phyloP scores from a whole-genome alignment of 2,797 vertebrate genomes.

The Acrocephalus scirpaceus region DNA sequence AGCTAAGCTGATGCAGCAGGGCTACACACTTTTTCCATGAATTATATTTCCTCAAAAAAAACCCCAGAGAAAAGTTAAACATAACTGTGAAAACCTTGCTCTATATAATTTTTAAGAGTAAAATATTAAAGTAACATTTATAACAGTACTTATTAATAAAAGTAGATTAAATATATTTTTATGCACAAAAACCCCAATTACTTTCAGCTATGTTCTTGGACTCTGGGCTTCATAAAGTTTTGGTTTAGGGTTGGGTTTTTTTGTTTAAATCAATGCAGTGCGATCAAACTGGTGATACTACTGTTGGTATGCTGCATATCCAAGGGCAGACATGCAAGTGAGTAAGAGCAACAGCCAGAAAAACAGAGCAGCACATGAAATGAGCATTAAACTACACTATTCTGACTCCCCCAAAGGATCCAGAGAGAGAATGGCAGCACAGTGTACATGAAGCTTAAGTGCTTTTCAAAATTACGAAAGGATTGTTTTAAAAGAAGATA shows the following conservation, averaged over 20 bases:
- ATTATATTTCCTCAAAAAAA: not conserved
- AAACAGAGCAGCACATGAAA: not conserved
- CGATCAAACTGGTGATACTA: not conserved
- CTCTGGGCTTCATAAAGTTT: not conserved
- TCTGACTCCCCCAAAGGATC: not conserved
- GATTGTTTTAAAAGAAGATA: not conserved
- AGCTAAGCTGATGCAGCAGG: not conserved
- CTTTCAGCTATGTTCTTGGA: not conserved
- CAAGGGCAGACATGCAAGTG: not conserved
- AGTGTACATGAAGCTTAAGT: not conserved
- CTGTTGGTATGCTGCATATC: not conserved
- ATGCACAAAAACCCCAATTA: not conserved
- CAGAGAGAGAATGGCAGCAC: not conserved
- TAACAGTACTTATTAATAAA: not conserved
- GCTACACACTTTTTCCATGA: not conserved
- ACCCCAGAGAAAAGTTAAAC: not conserved
- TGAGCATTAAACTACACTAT: not conserved
- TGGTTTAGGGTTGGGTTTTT: rapidly evolving
- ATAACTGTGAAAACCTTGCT: not conserved
- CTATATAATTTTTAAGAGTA: not conserved
- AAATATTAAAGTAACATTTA: not conserved
- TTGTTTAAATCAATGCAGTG: not conserved
- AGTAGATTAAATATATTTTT: not conserved
- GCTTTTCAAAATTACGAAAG: not conserved
- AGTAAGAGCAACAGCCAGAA: not conserved